These are phyloP conservation scores for Suncus etruscus DNA, from an alignment of 2,113 vertebrate species.

Conservation along the genomic window DNA sequence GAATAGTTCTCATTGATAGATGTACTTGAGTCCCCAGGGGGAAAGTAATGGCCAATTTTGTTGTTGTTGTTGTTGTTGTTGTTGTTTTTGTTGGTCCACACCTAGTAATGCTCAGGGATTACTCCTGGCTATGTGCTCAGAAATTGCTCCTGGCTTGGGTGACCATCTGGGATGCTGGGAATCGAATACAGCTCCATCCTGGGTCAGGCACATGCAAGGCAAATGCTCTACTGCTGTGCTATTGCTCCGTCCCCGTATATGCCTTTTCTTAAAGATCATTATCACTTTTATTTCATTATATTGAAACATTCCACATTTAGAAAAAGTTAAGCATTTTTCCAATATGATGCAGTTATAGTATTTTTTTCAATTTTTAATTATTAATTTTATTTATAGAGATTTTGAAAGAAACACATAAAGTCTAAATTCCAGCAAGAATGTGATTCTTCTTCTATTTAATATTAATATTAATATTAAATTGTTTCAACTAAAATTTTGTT, in stretches of 20 bases:
- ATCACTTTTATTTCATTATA: neutral
- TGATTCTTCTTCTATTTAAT: constrained; percentile 13
- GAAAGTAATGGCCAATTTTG: too few relatives aligned
- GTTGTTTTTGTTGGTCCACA: too few relatives aligned
- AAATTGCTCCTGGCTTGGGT: too few relatives aligned
- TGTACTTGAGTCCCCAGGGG: too few relatives aligned
- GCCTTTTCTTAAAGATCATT: neutral
- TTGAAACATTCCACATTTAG: neutral
- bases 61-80: too few relatives aligned
- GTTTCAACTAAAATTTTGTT: constrained; percentile 66
- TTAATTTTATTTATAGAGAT: neutral
- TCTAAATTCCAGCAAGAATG: neutral
- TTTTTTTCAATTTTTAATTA: constrained; percentile 59
- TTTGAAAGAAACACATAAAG: constrained; percentile 33
- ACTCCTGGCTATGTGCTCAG: too few relatives aligned
- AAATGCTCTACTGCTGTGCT: too few relatives aligned
- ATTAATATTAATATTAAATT: constrained; percentile 36
- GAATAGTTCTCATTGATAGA: neutral
- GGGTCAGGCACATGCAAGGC: too few relatives aligned
- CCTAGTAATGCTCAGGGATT: too few relatives aligned
- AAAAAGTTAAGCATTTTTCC: neutral
- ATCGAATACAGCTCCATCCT: too few relatives aligned
- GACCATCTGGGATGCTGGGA: too few relatives aligned
- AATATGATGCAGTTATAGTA: neutral
- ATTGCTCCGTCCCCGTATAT: neutral